Conservation (phyloP, 2,888 invertebrate species). For the Drosophila siamana region DNA sequence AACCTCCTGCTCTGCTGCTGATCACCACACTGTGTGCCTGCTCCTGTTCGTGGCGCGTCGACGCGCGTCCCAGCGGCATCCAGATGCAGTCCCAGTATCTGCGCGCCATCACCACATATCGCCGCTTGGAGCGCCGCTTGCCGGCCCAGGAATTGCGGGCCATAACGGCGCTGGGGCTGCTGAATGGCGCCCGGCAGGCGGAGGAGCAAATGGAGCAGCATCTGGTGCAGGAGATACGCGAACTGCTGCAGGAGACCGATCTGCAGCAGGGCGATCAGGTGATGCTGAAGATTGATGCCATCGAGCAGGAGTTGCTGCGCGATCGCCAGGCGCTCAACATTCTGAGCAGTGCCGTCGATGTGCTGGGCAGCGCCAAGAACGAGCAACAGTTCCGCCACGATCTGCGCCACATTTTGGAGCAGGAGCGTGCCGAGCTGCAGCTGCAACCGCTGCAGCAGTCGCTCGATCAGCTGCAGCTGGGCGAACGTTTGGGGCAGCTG, state of each 20-base stretch:
- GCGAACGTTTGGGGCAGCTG: constrained; percentile 62
- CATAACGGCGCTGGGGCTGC: constrained; percentile 80
- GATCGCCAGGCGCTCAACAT: constrained; percentile 82
- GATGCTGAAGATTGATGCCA: constrained; percentile 74
- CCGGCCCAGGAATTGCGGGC: constrained; percentile 78
- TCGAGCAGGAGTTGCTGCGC: constrained; percentile 80
- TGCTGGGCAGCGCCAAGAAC: constrained; percentile 72
- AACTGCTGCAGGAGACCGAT: constrained; percentile 75
- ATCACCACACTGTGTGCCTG: constrained; percentile 33
- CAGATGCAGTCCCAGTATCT: constrained; percentile 78
- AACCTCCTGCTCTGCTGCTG: constrained; percentile 24
- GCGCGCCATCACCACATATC: constrained; percentile 80
- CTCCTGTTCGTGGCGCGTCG: constrained; percentile 26
- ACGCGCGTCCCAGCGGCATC: constrained; percentile 29
- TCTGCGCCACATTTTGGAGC: constrained; percentile 47
- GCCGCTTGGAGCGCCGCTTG: constrained; percentile 75
- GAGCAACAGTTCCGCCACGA: constrained; percentile 69
- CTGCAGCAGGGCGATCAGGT: constrained; percentile 57
- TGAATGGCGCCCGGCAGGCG: constrained; percentile 82
- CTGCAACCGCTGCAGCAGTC: constrained; percentile 7
- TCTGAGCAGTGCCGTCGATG: constrained; percentile 80
- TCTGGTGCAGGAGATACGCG: constrained; percentile 72
- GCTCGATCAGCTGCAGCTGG: constrained; percentile 3
- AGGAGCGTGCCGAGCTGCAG: constrained; percentile 18
- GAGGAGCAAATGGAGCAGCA: constrained; percentile 83